A percentile compares a stretch with the other conserved stretches of the same genome.
Evolutionary conservation across 2,888 invertebrate species (phyloP).

Genomic region (Hyalella azteca): DNA sequence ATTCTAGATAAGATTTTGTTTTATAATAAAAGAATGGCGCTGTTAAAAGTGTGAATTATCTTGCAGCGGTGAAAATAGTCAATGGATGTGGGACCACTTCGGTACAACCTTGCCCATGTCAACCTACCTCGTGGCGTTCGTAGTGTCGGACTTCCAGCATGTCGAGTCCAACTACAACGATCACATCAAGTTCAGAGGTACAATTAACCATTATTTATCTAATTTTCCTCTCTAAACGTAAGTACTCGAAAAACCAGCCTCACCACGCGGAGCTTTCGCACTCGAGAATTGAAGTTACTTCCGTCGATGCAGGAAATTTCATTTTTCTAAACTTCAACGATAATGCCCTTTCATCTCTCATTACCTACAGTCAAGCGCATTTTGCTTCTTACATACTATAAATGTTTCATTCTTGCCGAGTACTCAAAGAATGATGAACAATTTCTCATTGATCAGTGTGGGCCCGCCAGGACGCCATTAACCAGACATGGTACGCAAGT

Average conservation of each 20-base stretch:
- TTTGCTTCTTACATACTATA: slow-evolving; percentile 68
- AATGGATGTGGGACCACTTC: slow-evolving; percentile 53
- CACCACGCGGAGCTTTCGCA: too few relatives aligned
- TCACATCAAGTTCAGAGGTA: slow-evolving; percentile 45
- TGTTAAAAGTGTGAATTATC: not conserved
- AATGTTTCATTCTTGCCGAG: slow-evolving; percentile 64
- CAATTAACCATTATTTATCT: too few relatives aligned
- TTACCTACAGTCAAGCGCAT: slow-evolving; percentile 70
- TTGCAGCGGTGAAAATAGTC: slow-evolving; percentile 38
- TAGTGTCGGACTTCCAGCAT: slow-evolving; percentile 65
- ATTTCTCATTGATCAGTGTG: slow-evolving; percentile 66
- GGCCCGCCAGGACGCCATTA: slow-evolving; percentile 72
- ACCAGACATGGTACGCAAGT: slow-evolving; percentile 75
- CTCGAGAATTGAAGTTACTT: too few relatives aligned
- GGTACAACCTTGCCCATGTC: slow-evolving; percentile 63
- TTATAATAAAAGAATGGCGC: not conserved
- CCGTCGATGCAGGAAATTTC: too few relatives aligned
- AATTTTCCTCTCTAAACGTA: too few relatives aligned
- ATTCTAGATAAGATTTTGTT: too few relatives aligned
- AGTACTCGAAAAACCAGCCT: too few relatives aligned
- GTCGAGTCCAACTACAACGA: slow-evolving; percentile 59
- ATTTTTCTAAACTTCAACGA: too few relatives aligned
- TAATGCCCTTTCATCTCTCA: too few relatives aligned
- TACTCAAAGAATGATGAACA: too few relatives aligned
- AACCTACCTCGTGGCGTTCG: slow-evolving; percentile 67